phyloP scores from a whole-genome alignment of 2,888 invertebrate species.

The Rotaria magnacalcarata region DNA sequence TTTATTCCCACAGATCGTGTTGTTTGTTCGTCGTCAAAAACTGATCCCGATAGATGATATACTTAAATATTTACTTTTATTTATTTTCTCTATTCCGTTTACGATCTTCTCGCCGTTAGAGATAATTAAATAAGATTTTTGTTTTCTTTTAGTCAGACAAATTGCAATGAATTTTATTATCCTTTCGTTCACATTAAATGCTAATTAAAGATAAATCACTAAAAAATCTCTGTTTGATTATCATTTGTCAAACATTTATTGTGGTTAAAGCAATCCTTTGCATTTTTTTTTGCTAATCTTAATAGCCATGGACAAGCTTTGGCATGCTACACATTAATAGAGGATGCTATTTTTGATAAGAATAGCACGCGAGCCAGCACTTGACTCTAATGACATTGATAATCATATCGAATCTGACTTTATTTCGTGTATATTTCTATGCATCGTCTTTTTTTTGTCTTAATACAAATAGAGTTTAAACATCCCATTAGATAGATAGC shows the following conservation, averaged over 20 bases:
- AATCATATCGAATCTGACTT: neutral
- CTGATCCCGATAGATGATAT: neutral
- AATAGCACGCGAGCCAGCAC: neutral
- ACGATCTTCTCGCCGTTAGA: neutral
- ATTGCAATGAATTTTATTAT: neutral
- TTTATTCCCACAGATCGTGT: neutral
- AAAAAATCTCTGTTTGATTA: too few relatives aligned
- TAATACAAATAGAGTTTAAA: neutral
- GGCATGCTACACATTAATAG: neutral
- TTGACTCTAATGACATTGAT: neutral
- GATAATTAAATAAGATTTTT: neutral
- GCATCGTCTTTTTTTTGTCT: neutral
- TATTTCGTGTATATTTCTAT: neutral
- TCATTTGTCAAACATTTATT: neutral
- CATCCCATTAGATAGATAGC: neutral
- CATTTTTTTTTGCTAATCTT: too few relatives aligned
- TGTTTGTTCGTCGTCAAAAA: neutral
- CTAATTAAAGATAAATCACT: too few relatives aligned
- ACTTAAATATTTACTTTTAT: neutral
- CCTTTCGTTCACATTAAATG: too few relatives aligned
- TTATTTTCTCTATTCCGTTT: too few relatives aligned
- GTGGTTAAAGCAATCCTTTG: neutral
- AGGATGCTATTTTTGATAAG: neutral
- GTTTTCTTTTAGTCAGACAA: neutral
- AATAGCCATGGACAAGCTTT: neutral